Base-by-base conservation (phyloP, 2,888 invertebrate species). In the Meliscaeva auricollis region DNA sequence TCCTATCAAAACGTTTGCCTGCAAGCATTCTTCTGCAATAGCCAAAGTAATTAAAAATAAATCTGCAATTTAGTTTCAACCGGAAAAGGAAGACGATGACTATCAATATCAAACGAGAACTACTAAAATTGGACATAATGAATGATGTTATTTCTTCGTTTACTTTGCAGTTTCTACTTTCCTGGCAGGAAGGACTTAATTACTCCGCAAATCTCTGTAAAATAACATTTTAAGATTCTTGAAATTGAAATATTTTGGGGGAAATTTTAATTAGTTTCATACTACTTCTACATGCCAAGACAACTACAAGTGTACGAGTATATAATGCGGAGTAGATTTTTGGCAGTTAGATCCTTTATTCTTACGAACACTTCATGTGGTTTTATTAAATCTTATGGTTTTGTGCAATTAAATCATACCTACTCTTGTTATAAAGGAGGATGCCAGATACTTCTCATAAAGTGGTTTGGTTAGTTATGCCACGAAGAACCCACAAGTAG, bases 141-240 rank as follows among this genome's bases (percentile, higher is more conserved):
- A 78, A 72, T 72, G 64, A 78, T 54, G 56, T 54, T 46, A 26
- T 20, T 35, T 52, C 69, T 58, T 30, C 32, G 44, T 76, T 69
- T 60, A 32, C 41, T 9, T 58, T 17, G 9, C 44, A 30, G 56
- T 56, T 30, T 60, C 26, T 41, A n/a, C 30, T 50, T 54, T 46
- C 54, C 44, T 62, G 50, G 7, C 44, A 60, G 68, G 50, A 76
- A 70, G n/a, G n/a, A 32, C 78, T 20, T 30, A 79, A 79, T 58
- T 70, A 77, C 60, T 70, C 58, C n/a, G 72, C 66, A 64, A 72
- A 69, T 81, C 75, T 81, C 70, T 35, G 50, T 56, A 58, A 62
- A 64, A 81, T 69, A 64, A 80, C 52, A 52, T 74, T 52, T 60
- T 66, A 48, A 69, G 64, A 70, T 74, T 48, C 54, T 41, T n/a